These are phyloP conservation scores for Aphidius gifuensis DNA, from an alignment of 1,140 invertebrate genomes.

Conservation along the genomic window DNA sequence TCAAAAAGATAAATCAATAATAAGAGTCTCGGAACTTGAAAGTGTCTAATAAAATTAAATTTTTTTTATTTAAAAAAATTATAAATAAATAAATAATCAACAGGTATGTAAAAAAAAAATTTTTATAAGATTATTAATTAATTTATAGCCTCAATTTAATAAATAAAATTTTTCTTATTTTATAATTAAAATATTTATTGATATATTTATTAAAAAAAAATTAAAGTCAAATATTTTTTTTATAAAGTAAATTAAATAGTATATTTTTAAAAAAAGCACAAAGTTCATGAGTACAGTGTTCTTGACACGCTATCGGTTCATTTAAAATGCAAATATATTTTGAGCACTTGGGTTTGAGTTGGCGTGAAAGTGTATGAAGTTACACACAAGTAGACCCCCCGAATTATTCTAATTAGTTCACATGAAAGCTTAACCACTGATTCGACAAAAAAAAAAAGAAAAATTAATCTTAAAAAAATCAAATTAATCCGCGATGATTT, in stretches of 20 bases:
- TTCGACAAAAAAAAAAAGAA: conserved; percentile 24
- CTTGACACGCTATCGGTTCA: conserved; percentile 53
- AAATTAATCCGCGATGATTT: too few species aligned
- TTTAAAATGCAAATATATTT: conserved; percentile 56
- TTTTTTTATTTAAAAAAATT: too few species aligned
- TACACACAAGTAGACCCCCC: conserved; percentile 28
- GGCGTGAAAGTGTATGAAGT: conserved; percentile 25
- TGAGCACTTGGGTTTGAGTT: conserved; percentile 34
- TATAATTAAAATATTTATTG: too few species aligned
- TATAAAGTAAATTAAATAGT: conserved; percentile 42
- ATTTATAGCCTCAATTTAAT: too few species aligned
- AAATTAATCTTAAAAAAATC: conserved; percentile 17
- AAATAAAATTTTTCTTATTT: too few species aligned
- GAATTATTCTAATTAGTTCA: conserved; percentile 55
- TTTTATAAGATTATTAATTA: too few species aligned
- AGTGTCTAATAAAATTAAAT: too few species aligned
- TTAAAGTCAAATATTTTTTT: background rate
- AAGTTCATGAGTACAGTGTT: conserved; percentile 39
- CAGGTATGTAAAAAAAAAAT: too few species aligned
- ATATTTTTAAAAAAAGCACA: conserved; percentile 45
- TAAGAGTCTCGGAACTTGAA: too few species aligned
- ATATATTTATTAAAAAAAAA: background rate
- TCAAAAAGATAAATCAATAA: too few species aligned
- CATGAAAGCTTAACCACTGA: conserved; percentile 33
- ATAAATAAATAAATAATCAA: too few species aligned